Conservation (phyloP, 2,113 vertebrate genomes). For the Elgaria multicarinata region DNA sequence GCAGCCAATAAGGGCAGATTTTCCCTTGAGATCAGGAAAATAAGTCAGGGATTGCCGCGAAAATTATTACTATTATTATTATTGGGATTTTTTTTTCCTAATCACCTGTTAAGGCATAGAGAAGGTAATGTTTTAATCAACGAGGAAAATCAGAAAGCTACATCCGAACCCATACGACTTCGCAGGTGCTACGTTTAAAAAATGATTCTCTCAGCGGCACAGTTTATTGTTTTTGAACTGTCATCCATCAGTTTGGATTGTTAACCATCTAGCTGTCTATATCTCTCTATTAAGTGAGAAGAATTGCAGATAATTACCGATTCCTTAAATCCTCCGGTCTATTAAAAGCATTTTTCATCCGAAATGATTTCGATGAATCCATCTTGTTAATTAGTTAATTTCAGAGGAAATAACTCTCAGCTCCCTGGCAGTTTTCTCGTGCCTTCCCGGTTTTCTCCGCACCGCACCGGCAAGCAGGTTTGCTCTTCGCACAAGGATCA, state of each 20-base stretch:
- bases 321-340: constrained; percentile 34
- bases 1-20: too few species aligned
- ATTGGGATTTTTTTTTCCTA: not conserved
- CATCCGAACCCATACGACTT: not conserved
- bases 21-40: too few species aligned
- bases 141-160: constrained; percentile 24
- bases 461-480: constrained; percentile 26
- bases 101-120: constrained; percentile 1
- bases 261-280: constrained; percentile 5
- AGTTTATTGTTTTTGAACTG: not conserved
- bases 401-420: constrained; percentile 15
- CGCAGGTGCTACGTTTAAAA: constrained; percentile 7
- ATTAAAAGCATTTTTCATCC: constrained; percentile 29
- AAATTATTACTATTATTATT: not conserved
- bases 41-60: too few species aligned
- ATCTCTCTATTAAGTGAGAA: constrained; percentile 43
- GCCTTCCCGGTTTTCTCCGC: not conserved
- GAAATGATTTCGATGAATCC: constrained; percentile 31
- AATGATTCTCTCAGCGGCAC: constrained; percentile 7
- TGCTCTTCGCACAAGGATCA: constrained; percentile 19
- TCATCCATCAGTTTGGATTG: not conserved
- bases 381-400: constrained; percentile 49
- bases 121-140: constrained; percentile 23
- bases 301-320: constrained; percentile 39
- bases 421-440: constrained; percentile 17